Evolutionary conservation across 2,797 vertebrate species (phyloP).

Genomic region (Todus mexicanus): DNA sequence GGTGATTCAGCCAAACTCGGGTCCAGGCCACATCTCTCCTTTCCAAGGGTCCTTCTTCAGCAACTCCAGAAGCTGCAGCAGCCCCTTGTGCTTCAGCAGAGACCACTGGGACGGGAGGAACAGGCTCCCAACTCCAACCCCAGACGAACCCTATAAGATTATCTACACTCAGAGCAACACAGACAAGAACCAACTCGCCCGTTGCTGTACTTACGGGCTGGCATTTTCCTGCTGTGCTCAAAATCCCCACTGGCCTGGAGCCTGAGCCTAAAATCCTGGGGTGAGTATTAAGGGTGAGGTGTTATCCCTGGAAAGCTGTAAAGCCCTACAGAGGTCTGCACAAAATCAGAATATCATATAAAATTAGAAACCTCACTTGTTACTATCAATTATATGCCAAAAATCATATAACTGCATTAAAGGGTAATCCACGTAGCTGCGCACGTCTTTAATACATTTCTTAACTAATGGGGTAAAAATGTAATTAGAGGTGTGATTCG

Average conservation of each 20-base stretch:
- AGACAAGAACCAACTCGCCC: not conserved
- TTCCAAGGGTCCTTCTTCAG: not conserved
- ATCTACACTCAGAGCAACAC: not conserved
- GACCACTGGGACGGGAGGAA: not conserved
- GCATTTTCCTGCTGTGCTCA: not conserved
- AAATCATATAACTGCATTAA: not conserved
- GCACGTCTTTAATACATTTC: not conserved
- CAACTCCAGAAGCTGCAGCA: not conserved
- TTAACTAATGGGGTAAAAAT: not conserved
- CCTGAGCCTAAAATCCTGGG: not conserved
- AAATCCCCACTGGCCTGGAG: not conserved
- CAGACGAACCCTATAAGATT: not conserved
- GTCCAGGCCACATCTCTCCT: not conserved
- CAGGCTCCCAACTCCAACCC: not conserved
- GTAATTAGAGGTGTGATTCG: not conserved
- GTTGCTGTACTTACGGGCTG: accelerated
- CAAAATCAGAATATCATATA: not conserved
- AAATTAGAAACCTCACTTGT: not conserved
- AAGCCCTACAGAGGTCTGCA: not conserved
- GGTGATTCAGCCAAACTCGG: not conserved
- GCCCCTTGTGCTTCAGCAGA: not conserved
- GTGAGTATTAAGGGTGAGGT: not conserved
- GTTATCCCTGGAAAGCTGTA: not conserved
- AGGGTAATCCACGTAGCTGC: not conserved
- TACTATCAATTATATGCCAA: not conserved